phyloP scores from a whole-genome alignment of 2,797 vertebrate genomes.

The Sitta carolinensis region DNA sequence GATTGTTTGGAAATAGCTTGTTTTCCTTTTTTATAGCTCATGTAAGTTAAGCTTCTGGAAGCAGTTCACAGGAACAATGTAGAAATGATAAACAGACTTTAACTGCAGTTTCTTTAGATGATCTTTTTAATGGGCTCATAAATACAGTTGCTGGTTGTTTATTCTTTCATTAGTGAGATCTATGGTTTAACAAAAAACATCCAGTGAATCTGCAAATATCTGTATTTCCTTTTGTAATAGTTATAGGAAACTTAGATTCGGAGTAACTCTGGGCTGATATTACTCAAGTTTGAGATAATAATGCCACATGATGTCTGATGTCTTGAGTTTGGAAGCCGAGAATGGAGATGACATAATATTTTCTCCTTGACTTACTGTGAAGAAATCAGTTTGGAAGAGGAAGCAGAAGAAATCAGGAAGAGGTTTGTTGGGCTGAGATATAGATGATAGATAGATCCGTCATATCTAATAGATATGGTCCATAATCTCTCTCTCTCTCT shows the following conservation, averaged over 20 bases:
- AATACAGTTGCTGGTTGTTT: conserved; percentile 45
- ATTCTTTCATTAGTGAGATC: conserved; percentile 39
- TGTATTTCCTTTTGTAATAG: neutral
- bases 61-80: neutral
- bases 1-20: conserved; percentile 41
- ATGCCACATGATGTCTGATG: neutral
- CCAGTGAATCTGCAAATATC: neutral
- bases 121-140: conserved; percentile 47
- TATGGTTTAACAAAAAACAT: neutral
- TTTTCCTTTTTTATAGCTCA: conserved; percentile 49
- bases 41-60: conserved; percentile 56
- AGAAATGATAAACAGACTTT: conserved; percentile 48
- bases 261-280: rapidly evolving
- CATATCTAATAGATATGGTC: neutral
- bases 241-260: neutral
- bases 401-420: neutral
- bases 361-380: neutral
- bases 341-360: neutral
- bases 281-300: neutral
- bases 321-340: neutral
- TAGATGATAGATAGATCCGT: neutral
- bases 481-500: neutral
- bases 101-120: conserved; percentile 23
- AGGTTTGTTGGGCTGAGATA: neutral
- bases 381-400: neutral